Percentiles rank a stretch among this genome's conserved stretches.
Conservation (phyloP, 2,113 vertebrate species). For the Nannospalax galili region DNA sequence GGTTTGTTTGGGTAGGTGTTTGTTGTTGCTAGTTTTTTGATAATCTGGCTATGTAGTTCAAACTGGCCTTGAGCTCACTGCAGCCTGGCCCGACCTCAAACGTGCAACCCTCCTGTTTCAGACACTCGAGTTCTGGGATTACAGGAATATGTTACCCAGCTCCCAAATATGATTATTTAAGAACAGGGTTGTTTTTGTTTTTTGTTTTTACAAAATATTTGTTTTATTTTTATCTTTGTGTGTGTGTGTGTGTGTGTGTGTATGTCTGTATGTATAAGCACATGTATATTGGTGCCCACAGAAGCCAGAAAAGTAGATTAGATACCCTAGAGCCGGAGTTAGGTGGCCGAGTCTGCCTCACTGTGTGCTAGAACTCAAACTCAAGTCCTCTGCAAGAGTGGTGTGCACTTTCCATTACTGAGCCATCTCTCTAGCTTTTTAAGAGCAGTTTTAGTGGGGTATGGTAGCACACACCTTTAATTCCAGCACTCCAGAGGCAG, state of each 20-base stretch:
- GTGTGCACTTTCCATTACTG: neutral
- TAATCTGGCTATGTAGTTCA: neutral
- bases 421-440: neutral
- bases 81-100: neutral
- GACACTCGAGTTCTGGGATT: neutral
- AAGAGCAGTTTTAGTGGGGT: neutral
- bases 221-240: no score
- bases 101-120: no score
- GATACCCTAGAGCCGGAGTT: neutral
- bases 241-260: no score
- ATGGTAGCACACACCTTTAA: no score
- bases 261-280: neutral
- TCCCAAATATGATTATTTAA: neutral
- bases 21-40: neutral
- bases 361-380: neutral
- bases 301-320: neutral
- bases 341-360: neutral
- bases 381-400: neutral
- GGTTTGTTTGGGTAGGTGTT: neutral
- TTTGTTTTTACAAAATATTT: neutral
- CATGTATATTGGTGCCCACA: neutral
- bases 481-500: no score
- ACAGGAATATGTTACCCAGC: neutral
- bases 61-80: neutral
- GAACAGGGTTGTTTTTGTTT: no score